These are phyloP conservation scores for Schizaphis graminum DNA, from an alignment of 2,888 invertebrate genomes.

Conservation along the genomic window DNA sequence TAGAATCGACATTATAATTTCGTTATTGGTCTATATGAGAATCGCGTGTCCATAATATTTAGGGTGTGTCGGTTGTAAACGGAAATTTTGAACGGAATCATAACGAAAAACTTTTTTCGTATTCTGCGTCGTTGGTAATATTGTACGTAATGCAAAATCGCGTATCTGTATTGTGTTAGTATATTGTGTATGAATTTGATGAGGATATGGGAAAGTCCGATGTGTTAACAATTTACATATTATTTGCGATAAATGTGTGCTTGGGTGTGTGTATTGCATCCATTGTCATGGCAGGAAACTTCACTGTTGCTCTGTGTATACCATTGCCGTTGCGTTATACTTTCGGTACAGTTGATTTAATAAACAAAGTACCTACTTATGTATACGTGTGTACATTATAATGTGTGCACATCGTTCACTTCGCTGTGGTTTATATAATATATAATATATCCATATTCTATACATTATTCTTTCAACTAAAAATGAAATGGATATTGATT, in stretches of 20 bases:
- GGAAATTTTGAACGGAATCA: neutral
- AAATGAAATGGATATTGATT: slow-evolving; percentile 51
- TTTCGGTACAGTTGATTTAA: slow-evolving; percentile 19
- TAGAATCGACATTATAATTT: neutral
- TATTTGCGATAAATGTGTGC: slow-evolving; percentile 1
- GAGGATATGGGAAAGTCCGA: neutral
- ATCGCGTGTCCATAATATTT: neutral
- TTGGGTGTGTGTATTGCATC: neutral
- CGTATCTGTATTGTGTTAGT: neutral
- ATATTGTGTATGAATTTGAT: neutral
- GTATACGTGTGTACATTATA: neutral
- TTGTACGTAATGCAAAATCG: neutral
- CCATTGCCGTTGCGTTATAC: neutral
- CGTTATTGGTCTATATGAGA: neutral
- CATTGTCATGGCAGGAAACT: neutral
- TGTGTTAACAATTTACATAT: neutral
- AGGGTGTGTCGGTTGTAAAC: neutral
- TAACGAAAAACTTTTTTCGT: neutral
- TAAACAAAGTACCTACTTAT: neutral
- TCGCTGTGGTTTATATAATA: neutral
- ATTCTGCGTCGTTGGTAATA: neutral
- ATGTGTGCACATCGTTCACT: neutral
- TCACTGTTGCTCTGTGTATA: neutral
- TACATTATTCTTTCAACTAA: neutral
- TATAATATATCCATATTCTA: neutral